Base-by-base conservation (phyloP, 2,888 invertebrate genomes). In the Campopleginae sp. region DNA sequence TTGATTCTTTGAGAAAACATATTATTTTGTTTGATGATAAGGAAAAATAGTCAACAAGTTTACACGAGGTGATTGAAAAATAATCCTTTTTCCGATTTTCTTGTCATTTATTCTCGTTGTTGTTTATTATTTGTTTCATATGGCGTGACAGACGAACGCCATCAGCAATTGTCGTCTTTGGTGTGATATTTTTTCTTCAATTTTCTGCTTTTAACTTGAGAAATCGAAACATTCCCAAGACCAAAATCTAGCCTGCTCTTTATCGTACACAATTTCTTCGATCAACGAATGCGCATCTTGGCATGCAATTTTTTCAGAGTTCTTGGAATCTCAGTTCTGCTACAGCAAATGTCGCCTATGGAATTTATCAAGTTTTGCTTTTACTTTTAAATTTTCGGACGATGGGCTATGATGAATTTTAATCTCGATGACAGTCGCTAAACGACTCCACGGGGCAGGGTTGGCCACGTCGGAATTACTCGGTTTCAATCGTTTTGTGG, bases 351-450 rank as follows among this genome's bases (percentile, higher is more conserved):
- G 14, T 58, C 27, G 23, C 27, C 6, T 27, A 14, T 6, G 5
- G 0, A 58, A 27, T 14, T 27, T 2, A 58, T 23, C 54, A 5
- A 23, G 23, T 23, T 54, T 10, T 54, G 12, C 3, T 54, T 54
- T 54, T 54, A 3, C 2, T 23, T 12, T 19, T 19, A 19, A 5
- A 65, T 42, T 66, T 14, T 8, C 12, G 1, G 10, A 14, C 1
- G 38, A 14, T 5, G 6, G n/a, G 19, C 4, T 42, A 1, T 17
- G 23, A 19, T 51, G 38, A 58, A 72, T 51, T 51, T 19, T 12
- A 33, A 74, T 86, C 68, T 74, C 46, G 82, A 82, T 86, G 85
- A 86, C 85, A 82, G 72, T 80, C 66, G 68, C 63, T 80, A 80
- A 82, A 80, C 77, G 80, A 17, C 51, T 38, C 68, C 58, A 23